Base-by-base conservation (phyloP, 2,888 invertebrate genomes). In the Coelinius sp. region DNA sequence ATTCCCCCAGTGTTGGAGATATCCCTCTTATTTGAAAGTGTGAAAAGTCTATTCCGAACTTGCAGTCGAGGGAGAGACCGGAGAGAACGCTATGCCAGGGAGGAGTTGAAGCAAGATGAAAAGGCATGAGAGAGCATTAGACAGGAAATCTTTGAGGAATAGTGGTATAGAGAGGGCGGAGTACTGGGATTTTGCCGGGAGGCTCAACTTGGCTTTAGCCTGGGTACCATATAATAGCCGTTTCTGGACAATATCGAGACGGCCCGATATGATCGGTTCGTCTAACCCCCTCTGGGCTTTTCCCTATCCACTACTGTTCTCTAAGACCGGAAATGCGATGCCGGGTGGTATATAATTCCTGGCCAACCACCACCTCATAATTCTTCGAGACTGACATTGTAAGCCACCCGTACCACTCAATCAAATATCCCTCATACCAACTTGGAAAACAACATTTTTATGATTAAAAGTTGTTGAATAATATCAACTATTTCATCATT, bases 211-310 rank as follows among this genome's bases (percentile, higher is more conserved):
- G 64, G 68, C 38, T 46, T 49, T 65, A 53, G 20, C 38, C 25
- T 46, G 67, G 49, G 38, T 22, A 71, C 41, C 71, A 68, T 70
- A 70, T 75, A 73, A 75, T 70, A 59, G 73, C 67, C 49, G 69
- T 70, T 63, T 63, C 17, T 46, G 68, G 64, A 71, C 71, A 71
- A 71, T 73, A 70, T 65, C 59, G 38, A 59, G 52, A 49, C 63
- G 67, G 56, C 63, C 71, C 62, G 68, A 64, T 71, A 73, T 66
- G 62, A 75, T 70, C 69, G 67, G 59, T 63, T 41, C 41, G 22
- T 22, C 41, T 63, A 41, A 41, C 41, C n/a, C 63, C 44, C 63
- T 49, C 41, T 3, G 35, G 52, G 68, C 68, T 59, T 12, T 52
- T n/a, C 24, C 17, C n/a, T n/a, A n/a, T n/a, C 25, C 53, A 24